Conservation (phyloP, 2,888 invertebrate species). For the Hetaerina titia region DNA sequence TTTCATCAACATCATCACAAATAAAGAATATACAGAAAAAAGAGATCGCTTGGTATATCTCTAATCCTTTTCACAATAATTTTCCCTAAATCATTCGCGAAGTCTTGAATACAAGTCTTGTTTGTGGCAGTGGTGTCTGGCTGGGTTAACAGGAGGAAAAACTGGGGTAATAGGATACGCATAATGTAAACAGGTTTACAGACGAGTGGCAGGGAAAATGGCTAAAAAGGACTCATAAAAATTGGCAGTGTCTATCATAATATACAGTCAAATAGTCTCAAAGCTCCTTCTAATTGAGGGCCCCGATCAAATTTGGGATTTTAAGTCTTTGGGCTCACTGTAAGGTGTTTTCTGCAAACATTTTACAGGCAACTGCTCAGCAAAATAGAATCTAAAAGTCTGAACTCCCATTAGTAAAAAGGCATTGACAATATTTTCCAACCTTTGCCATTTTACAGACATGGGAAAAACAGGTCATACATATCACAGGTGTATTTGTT, state of each 20-base stretch:
- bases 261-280: constrained; percentile 59
- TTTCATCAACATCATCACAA: constrained; percentile 45
- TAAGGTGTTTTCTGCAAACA: constrained; percentile 56
- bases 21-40: constrained; percentile 62
- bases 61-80: constrained; percentile 48
- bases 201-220: constrained; percentile 53
- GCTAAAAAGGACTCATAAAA: constrained; percentile 67
- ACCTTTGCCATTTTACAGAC: constrained; percentile 51
- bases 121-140: constrained; percentile 64
- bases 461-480: constrained; percentile 63
- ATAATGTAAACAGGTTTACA: constrained; percentile 58
- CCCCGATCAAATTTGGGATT: constrained; percentile 11
- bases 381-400: constrained; percentile 67
- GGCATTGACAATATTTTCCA: constrained; percentile 64
- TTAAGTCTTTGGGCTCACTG: constrained; percentile 54
- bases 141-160: constrained; percentile 54
- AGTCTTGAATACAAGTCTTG: constrained; percentile 67
- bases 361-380: constrained; percentile 63
- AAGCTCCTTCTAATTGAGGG: constrained; percentile 55
- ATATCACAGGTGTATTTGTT: constrained; percentile 67
- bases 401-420: constrained; percentile 63
- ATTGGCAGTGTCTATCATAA: constrained; percentile 65
- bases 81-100: constrained; percentile 58
- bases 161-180: constrained; percentile 16
- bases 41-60: constrained; percentile 62